These are phyloP conservation scores for Vollenhovia emeryi DNA, from an alignment of 1,140 invertebrate genomes.

Conservation along the genomic window DNA sequence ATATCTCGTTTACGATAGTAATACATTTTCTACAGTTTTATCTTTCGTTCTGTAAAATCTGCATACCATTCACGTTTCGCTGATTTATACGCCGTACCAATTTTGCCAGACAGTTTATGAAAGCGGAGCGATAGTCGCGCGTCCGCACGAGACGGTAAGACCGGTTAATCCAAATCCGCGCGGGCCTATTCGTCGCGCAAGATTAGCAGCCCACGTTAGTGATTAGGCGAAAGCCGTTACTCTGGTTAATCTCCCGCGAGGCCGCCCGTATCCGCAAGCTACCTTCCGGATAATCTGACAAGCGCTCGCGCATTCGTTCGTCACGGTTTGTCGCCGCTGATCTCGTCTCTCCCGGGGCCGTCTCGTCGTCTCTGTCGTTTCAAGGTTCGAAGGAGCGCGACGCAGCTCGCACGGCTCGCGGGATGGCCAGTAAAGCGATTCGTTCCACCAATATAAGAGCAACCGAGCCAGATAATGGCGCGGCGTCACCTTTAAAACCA, in stretches of 20 bases:
- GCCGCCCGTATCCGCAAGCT: constrained; percentile 50
- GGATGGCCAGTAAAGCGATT: constrained; percentile 51
- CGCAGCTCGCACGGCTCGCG: background rate
- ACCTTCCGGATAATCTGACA: constrained; percentile 67
- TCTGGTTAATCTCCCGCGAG: constrained; percentile 35
- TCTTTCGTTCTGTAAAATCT: constrained; percentile 21
- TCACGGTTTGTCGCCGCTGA: constrained; percentile 57
- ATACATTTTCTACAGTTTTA: constrained; percentile 23
- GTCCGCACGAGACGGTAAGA: constrained; percentile 1
- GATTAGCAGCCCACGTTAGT: constrained; percentile 55
- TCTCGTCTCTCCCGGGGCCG: constrained; percentile 61
- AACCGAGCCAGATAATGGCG: constrained; percentile 23
- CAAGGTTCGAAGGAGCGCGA: constrained; percentile 44
- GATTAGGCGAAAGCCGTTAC: constrained; percentile 53
- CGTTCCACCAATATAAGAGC: constrained; percentile 66
- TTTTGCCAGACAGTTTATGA: background rate
- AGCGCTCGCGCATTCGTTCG: constrained; percentile 58
- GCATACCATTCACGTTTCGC: background rate
- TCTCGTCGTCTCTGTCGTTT: constrained; percentile 62
- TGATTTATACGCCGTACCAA: constrained; percentile 6
- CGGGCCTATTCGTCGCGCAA: constrained; percentile 43
- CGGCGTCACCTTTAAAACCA: constrained; percentile 50
- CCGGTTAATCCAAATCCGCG: constrained; percentile 42
- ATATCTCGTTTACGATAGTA: constrained; percentile 11
- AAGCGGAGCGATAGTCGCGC: background rate